Percentiles rank a stretch among this genome's conserved stretches.
Conservation (phyloP, 2,113 vertebrate genomes). For the Rynchops niger region DNA sequence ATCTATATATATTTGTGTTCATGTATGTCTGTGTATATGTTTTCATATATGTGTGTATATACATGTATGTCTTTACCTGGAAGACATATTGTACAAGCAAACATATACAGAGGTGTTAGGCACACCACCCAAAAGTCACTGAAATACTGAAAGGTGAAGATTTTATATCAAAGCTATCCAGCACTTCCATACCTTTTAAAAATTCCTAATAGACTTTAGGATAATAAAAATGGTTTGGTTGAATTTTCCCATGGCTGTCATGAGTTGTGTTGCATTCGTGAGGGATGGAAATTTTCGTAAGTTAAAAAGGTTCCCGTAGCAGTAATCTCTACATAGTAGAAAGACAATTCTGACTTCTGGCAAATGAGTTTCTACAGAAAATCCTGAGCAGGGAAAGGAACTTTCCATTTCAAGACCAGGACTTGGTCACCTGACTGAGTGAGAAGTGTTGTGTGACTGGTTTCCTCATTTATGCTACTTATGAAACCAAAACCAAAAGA, state of each 20-base stretch:
- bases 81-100: constrained; percentile 14
- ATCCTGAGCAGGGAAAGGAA: neutral
- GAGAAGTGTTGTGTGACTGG: neutral
- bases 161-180: neutral
- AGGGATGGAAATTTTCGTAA: neutral
- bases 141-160: neutral
- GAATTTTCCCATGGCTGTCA: neutral
- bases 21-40: neutral
- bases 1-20: constrained; percentile 48
- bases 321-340: neutral
- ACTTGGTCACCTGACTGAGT: neutral
- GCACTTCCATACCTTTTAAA: neutral
- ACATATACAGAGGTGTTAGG: neutral
- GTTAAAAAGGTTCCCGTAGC: neutral
- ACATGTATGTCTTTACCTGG: neutral
- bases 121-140: neutral
- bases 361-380: neutral
- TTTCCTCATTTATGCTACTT: neutral
- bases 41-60: neutral
- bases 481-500: neutral
- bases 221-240: neutral
- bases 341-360: neutral
- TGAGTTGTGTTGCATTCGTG: neutral
- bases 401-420: neutral
- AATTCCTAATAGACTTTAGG: neutral